phyloP scores from a whole-genome alignment of 1,140 invertebrate genomes.

The Drosophila aff. region DNA sequence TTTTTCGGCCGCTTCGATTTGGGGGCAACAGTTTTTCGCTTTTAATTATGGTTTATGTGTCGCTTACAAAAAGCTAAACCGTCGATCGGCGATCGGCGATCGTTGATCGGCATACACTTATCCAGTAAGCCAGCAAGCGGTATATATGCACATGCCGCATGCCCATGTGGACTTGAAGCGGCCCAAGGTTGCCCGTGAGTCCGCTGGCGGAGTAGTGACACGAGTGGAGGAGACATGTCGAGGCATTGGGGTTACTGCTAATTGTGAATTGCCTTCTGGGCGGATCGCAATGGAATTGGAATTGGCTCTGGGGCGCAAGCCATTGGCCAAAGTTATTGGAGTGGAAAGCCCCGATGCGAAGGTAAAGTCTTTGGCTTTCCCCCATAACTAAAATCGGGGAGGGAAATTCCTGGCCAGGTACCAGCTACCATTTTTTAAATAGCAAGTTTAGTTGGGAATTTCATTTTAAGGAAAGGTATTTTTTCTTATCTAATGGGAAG shows the following conservation, averaged over 20 bases:
- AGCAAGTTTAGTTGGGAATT: background rate
- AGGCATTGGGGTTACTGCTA: constrained; percentile 50
- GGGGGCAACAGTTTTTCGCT: constrained; percentile 70
- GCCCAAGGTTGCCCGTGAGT: constrained; percentile 52
- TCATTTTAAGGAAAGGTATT: background rate
- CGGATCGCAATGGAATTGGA: constrained; percentile 42
- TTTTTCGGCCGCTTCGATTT: constrained; percentile 51
- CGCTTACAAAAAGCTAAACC: constrained; percentile 47
- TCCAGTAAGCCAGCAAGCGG: constrained; percentile 24
- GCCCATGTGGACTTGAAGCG: constrained; percentile 33
- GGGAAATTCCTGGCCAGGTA: constrained; percentile 13
- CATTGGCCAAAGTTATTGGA: constrained; percentile 49
- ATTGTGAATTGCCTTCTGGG: constrained; percentile 53
- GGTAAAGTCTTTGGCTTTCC: constrained; percentile 40
- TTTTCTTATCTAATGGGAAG: background rate
- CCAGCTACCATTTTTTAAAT: background rate
- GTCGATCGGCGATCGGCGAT: constrained; percentile 29
- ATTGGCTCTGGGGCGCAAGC: constrained; percentile 22
- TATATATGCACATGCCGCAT: constrained; percentile 17
- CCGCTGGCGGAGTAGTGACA: constrained; percentile 31
- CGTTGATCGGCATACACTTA: constrained; percentile 47
- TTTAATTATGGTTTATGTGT: constrained; percentile 78
- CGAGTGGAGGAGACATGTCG: constrained; percentile 45
- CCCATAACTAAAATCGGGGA: constrained; percentile 13
- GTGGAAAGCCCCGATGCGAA: constrained; percentile 43